Evolutionary conservation across 2,888 invertebrate species (phyloP), one percentile per base, ranked within the genome.

Genomic region (Chrysolina haemoptera): DNA sequence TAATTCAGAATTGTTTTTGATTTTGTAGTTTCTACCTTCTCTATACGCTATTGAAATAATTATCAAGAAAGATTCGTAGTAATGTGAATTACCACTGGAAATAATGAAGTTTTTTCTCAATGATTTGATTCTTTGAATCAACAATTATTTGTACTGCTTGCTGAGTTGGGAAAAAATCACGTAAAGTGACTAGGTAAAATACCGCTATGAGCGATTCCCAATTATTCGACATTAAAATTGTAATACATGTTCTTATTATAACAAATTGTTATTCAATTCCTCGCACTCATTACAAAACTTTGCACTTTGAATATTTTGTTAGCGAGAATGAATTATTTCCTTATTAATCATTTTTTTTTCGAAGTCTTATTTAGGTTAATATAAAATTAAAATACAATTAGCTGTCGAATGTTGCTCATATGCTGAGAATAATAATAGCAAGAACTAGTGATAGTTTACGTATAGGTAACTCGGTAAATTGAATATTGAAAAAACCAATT

Each of bases 281-380:
- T 67, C 46, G 67, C 48, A 40, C 65, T 59, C 41, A 43, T 78
- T 78, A 76, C 78, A 76, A 76, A 76, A 78, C 74, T 73, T 55
- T 76, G 78, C 63, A 78, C 78, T 78, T 78, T 78, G 78, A 71
- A 73, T 76, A 76, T 76, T 78, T 75, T 62, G 75, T 72, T 74
- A 70, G 64, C 65, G 53, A 22, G 53, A 70, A 70, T 50, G 68
- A 72, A 78, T 73, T 74, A 78, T 76, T 78, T 73, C 70, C 74
- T 78, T 76, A 78, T 67, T 78, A 78, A 78, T 74, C 78, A 76
- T 74, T 78, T 75, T 76, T 75, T 68, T 70, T 27, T 65, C 41
- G 67, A 77, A 71, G 48, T 46, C 40, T 43, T 70, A 78, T 71
- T 59, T 78, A 74, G 78, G 78, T 78, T 78, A 77, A 46, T 64